Conservation (phyloP, 2,113 vertebrate species). For the Mesitornis unicolor region DNA sequence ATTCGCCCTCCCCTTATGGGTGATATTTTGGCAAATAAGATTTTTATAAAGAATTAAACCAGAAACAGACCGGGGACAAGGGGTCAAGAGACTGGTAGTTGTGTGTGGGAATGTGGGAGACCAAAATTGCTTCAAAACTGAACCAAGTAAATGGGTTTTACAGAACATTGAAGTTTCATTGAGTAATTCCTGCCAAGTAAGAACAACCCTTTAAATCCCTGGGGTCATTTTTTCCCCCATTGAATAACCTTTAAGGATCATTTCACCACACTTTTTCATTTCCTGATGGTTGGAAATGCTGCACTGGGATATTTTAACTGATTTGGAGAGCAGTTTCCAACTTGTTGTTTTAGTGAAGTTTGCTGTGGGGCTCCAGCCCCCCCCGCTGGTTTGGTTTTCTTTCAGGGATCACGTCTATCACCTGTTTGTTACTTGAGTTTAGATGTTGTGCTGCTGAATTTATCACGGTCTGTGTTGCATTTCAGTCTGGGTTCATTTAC, state of each 20-base stretch:
- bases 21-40: background rate
- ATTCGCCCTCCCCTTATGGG: background rate
- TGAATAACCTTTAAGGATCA: background rate
- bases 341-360: background rate
- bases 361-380: background rate
- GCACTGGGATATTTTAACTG: background rate
- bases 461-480: background rate
- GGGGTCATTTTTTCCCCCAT: background rate
- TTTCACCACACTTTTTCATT: background rate
- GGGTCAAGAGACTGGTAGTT: background rate
- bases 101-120: background rate
- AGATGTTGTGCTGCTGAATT: conserved; percentile 58
- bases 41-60: background rate
- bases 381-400: background rate
- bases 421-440: conserved; percentile 56
- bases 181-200: background rate
- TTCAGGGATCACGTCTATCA: conserved; percentile 56
- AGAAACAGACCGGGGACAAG: background rate
- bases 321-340: background rate
- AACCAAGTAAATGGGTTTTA: background rate
- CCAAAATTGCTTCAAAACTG: background rate
- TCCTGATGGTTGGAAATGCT: background rate
- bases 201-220: background rate
- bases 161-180: background rate
- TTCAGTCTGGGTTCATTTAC: background rate